Evolutionary conservation across 2,113 vertebrate species (phyloP), one percentile per base, ranked within the genome.

Genomic region (Hyaena hyaena): DNA sequence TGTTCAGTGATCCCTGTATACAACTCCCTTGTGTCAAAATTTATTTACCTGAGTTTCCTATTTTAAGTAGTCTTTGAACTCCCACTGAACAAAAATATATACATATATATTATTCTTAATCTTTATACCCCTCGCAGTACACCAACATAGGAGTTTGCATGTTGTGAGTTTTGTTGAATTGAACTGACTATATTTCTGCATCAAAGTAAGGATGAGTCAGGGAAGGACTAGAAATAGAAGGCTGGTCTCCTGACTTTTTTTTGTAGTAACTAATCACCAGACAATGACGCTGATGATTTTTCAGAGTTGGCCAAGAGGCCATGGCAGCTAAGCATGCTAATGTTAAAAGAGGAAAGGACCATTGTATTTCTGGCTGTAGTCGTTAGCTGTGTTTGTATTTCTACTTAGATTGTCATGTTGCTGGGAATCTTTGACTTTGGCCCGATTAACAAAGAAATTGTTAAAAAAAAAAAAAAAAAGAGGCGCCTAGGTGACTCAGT

Each of bases 61-160:
- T 88, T 63, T 90, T 95, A 91, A 86, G 79, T 66, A 61, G 28
- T 80, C 76, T 87, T 90, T 96, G 89, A 90, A 79, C 58, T 63
- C 31, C 28, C 28, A n/a, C 69, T 71, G 85, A 48, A 76, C 17
- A 90, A 11, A 24, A 4, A 21, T 11, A 21, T 28, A 17, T 11
- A 21, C 10, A 7, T 31, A 12, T n/a, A 1, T 5, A 50, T 80
- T 86, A 35, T 35, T 45, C 79, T 80, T 14, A 85, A 31, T 68
- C 17, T 74, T 76, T 15, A 31, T 39, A n/a, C 23, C 39, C 55
- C 53, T 50, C n/a, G 12, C 10, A 55, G 69, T 33, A 58, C 2
- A 24, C n/a, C 21, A 31, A 21, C 31, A 12, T 6, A 63, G 5
- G 50, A 84, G 10, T 76, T 61, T 26, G 24, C 16, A 10, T 76